Conservation (phyloP, 2,113 vertebrate species). For the Okapia johnstoni region DNA sequence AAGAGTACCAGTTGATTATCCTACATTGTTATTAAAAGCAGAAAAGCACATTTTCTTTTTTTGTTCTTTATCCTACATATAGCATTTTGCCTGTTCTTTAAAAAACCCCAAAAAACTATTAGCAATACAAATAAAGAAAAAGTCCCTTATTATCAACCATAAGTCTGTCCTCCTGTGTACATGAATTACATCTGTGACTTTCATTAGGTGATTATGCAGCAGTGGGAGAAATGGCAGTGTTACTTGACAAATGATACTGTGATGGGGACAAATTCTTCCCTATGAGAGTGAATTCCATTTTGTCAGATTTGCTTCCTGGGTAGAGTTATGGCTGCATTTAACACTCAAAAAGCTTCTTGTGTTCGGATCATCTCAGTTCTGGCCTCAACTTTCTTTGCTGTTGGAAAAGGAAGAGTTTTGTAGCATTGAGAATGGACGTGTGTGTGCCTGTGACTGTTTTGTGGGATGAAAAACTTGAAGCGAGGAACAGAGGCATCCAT, state of each 20-base stretch:
- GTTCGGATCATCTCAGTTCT: not conserved
- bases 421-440: not conserved
- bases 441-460: not conserved
- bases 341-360: not conserved
- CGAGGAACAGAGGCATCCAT: not conserved
- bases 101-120: not conserved
- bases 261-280: not conserved
- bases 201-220: constrained; percentile 38
- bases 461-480: not conserved
- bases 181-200: constrained; percentile 18
- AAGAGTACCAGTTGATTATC: not conserved
- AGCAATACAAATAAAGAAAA: constrained; percentile 37
- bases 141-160: not conserved
- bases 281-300: not conserved
- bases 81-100: constrained; percentile 22
- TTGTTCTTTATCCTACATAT: not conserved
- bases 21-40: not conserved
- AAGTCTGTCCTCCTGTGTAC: constrained; percentile 31
- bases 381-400: not conserved
- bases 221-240: constrained; percentile 15
- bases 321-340: not conserved
- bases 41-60: not conserved
- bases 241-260: not conserved
- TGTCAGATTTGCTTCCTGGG: constrained; percentile 17
- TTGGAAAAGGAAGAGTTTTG: not conserved